Evolutionary conservation across 2,113 vertebrate genomes (phyloP).

Genomic region (Gallinago jamesoni): DNA sequence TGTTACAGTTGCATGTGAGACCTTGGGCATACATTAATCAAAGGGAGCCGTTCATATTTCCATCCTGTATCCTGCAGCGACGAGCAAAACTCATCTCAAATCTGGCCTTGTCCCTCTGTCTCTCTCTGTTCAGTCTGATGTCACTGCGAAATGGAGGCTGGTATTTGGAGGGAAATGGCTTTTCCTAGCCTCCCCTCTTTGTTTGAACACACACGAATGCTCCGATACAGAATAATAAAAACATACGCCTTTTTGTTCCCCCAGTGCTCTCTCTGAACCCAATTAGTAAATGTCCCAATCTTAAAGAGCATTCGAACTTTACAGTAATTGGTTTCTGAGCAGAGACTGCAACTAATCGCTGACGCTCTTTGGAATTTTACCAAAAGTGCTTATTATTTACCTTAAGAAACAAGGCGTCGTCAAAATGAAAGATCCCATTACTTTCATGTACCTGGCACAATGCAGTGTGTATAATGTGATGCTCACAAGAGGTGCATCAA

Average conservation of each 20-base stretch:
- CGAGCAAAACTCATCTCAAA: slow-evolving; percentile 4
- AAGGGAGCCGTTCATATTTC: slow-evolving; percentile 28
- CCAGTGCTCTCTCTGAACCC: slow-evolving; percentile 22
- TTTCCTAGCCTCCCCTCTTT: background rate
- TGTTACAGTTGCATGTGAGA: slow-evolving; percentile 43
- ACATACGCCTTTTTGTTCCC: background rate
- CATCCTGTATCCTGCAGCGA: background rate
- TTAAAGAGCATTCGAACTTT: background rate
- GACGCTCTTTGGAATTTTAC: background rate
- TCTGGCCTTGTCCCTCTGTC: background rate
- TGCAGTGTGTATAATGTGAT: background rate
- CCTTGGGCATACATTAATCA: slow-evolving; percentile 67
- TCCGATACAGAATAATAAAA: background rate
- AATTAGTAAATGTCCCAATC: background rate
- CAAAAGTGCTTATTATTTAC: slow-evolving; percentile 27
- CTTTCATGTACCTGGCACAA: background rate
- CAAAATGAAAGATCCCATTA: background rate
- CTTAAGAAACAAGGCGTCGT: accelerated
- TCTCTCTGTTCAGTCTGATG: background rate
- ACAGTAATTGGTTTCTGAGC: slow-evolving; percentile 46
- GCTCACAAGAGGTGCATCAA: background rate
- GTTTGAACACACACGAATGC: background rate
- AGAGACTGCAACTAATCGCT: background rate
- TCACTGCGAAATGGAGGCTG: background rate
- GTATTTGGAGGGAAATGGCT: background rate